Conservation (phyloP, 2,888 invertebrate genomes). For the Agrochola lota region DNA sequence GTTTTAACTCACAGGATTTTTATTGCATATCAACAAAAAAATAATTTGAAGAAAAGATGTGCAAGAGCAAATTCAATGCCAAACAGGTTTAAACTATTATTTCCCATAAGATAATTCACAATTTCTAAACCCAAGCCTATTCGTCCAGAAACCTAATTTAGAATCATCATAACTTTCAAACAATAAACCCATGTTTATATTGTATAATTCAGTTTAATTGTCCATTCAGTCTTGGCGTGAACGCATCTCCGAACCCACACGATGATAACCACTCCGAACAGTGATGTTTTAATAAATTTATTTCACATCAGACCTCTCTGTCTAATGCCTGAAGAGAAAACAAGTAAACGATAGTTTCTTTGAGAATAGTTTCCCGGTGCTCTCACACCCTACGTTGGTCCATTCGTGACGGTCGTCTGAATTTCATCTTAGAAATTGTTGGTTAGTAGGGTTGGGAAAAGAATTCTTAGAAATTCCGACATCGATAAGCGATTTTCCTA, state of each 20-base stretch:
- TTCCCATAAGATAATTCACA: slow-evolving; percentile 6
- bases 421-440: slow-evolving; percentile 79
- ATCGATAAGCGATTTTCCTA: slow-evolving; percentile 9
- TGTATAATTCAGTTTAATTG: slow-evolving; percentile 83
- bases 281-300: slow-evolving; percentile 84
- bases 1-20: background rate
- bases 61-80: background rate
- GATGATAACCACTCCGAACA: slow-evolving; percentile 78
- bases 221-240: slow-evolving; percentile 79
- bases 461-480: slow-evolving; percentile 52
- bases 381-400: slow-evolving; percentile 71
- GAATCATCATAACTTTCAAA: slow-evolving; percentile 66
- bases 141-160: slow-evolving; percentile 62
- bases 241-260: slow-evolving; percentile 82
- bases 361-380: slow-evolving; percentile 72
- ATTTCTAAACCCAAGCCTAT: slow-evolving; percentile 8
- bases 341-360: slow-evolving; percentile 58
- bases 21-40: background rate
- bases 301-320: slow-evolving; percentile 70
- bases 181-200: slow-evolving; percentile 79
- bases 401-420: slow-evolving; percentile 84
- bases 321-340: slow-evolving; percentile 64
- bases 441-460: slow-evolving; percentile 66
- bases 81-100: background rate
- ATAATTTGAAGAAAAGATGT: background rate